phyloP scores from a whole-genome alignment of 2,888 invertebrate genomes.

The Spilosoma lubricipeda region DNA sequence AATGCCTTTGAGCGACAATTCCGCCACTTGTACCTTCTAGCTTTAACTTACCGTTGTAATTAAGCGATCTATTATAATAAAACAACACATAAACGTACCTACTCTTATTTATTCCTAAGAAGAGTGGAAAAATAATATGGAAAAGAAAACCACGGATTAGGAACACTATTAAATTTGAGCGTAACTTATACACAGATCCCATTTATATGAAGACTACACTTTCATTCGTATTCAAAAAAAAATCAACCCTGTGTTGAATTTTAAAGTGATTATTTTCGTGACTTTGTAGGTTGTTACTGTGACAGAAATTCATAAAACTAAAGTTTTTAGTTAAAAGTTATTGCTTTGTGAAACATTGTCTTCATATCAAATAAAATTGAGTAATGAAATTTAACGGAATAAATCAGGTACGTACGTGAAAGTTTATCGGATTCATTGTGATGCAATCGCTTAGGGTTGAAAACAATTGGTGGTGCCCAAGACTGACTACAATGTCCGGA shows the following conservation, averaged over 20 bases:
- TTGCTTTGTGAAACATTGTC: slow-evolving; percentile 42
- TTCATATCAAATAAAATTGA: slow-evolving; percentile 35
- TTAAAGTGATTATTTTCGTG: not conserved
- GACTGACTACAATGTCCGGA: slow-evolving; percentile 64
- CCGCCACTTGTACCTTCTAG: too few relatives aligned
- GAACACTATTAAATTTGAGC: too few relatives aligned
- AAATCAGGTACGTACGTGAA: slow-evolving; percentile 47
- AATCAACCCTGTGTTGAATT: not conserved
- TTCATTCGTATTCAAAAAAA: too few relatives aligned
- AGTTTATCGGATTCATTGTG: slow-evolving; percentile 80
- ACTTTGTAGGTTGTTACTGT: not conserved
- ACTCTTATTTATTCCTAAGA: too few relatives aligned
- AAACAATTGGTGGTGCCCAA: slow-evolving; percentile 69
- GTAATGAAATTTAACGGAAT: slow-evolving; percentile 45
- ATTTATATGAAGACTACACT: too few relatives aligned
- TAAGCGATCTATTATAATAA: too few relatives aligned
- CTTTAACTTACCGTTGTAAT: too few relatives aligned
- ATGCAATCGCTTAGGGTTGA: slow-evolving; percentile 66
- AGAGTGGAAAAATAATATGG: too few relatives aligned
- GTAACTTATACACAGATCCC: too few relatives aligned
- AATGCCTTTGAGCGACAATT: too few relatives aligned
- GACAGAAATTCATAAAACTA: not conserved
- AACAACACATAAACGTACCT: too few relatives aligned
- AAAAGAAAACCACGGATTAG: too few relatives aligned
- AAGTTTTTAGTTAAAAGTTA: not conserved